Conservation (phyloP, 2,113 vertebrate genomes). For the Phrynosoma platyrhinos region DNA sequence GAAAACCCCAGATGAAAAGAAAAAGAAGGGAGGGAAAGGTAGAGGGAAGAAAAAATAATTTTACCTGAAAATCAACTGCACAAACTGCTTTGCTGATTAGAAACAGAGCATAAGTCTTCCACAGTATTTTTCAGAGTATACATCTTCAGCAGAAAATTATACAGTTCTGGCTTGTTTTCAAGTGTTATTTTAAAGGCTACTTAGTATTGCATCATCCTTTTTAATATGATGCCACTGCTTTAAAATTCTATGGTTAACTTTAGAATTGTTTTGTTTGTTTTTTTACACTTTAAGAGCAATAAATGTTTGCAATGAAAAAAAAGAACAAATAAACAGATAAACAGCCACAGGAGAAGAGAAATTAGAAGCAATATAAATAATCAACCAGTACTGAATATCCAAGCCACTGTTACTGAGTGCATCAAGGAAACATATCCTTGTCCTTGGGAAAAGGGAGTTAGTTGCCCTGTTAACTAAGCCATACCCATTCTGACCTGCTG, state of each 20-base stretch:
- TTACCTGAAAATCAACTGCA: background rate
- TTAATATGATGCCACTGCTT: conserved; percentile 28
- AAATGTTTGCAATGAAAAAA: conserved; percentile 42
- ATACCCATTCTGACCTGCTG: no score
- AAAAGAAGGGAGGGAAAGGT: conserved; percentile 70
- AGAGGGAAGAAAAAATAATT: conserved; percentile 79
- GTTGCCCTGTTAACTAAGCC: no score
- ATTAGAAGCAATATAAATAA: no score
- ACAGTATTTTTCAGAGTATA: background rate
- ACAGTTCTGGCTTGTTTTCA: conserved; percentile 29
- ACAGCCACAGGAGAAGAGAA: no score
- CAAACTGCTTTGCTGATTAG: background rate
- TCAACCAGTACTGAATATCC: no score
- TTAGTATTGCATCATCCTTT: conserved; percentile 17
- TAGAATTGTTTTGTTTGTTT: background rate
- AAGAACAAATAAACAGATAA: no score
- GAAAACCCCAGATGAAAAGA: conserved; percentile 42
- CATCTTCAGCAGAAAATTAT: background rate
- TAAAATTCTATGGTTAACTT: background rate
- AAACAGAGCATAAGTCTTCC: conserved; percentile 17
- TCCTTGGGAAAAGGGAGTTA: no score
- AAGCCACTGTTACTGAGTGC: no score
- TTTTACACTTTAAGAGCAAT: conserved; percentile 45
- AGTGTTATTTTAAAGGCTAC: conserved; percentile 36
- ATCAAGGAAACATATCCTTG: no score